These are phyloP conservation scores for Tanypteryx hageni DNA, from an alignment of 2,888 invertebrate genomes.

Conservation along the genomic window DNA sequence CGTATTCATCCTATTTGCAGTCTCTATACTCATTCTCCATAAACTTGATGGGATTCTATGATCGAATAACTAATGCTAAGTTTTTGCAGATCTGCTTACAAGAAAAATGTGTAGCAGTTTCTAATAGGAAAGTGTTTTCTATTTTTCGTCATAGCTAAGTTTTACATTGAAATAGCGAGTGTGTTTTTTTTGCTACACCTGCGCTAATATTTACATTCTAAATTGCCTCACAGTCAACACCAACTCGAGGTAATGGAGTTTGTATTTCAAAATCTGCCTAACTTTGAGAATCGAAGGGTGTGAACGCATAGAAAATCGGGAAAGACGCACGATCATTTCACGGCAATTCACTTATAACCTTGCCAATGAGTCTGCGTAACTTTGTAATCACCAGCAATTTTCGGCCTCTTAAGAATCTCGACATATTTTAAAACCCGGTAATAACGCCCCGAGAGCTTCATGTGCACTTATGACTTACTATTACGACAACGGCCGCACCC, in stretches of 20 bases:
- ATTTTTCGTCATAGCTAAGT: too few species aligned
- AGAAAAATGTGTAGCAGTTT: too few species aligned
- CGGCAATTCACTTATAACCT: neutral
- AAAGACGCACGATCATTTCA: constrained; percentile 11
- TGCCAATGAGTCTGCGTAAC: neutral
- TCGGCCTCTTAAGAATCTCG: neutral
- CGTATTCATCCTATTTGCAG: too few species aligned
- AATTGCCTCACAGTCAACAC: neutral
- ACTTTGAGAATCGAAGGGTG: neutral
- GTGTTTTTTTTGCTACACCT: neutral
- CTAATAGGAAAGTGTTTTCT: too few species aligned
- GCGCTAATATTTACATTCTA: constrained; percentile 1
- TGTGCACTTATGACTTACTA: constrained; percentile 48
- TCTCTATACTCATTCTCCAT: too few species aligned
- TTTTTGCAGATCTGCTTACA: too few species aligned
- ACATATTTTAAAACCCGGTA: constrained; percentile 32
- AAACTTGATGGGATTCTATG: too few species aligned
- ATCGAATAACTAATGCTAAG: too few species aligned
- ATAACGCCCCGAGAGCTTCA: constrained; percentile 27
- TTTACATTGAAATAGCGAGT: neutral
- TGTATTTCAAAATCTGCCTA: neutral
- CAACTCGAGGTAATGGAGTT: neutral
- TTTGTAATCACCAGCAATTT: constrained; percentile 12
- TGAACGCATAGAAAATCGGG: neutral
- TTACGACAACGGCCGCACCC: constrained; percentile 54